A percentile compares a stretch with the other conserved stretches of the same genome.
These are phyloP conservation scores for Epirrhoe alternata DNA, from an alignment of 2,888 invertebrate species.

Conservation along the genomic window DNA sequence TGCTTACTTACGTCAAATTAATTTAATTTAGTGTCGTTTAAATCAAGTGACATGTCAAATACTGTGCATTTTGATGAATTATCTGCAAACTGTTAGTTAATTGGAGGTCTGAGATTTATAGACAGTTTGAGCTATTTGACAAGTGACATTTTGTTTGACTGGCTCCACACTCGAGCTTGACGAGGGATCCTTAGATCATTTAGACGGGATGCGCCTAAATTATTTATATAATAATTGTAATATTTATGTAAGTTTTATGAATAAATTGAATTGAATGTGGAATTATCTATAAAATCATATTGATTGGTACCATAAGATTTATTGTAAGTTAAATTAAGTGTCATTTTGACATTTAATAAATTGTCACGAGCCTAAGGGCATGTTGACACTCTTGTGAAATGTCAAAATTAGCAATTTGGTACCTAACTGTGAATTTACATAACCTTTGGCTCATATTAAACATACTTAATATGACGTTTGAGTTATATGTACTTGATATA, in stretches of 20 bases:
- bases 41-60: background rate
- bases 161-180: no score
- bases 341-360: background rate
- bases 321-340: background rate
- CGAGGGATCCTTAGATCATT: no score
- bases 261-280: no score
- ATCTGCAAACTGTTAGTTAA: background rate
- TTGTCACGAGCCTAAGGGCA: background rate
- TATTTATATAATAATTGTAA: no score
- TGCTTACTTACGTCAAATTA: background rate
- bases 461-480: no score
- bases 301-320: background rate
- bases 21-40: background rate
- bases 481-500: no score
- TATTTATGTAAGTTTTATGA: no score
- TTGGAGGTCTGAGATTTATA: background rate
- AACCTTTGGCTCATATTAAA: background rate
- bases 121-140: background rate
- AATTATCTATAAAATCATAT: no score
- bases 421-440: background rate
- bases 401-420: slow-evolving; percentile 3
- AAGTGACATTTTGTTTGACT: background rate
- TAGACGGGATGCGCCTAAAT: no score
- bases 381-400: background rate
- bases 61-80: background rate